Evolutionary conservation across 30 jellyfish, hydroid and myxozoan species (phyloP).

Genomic region (Phacellophora camtschatica): DNA sequence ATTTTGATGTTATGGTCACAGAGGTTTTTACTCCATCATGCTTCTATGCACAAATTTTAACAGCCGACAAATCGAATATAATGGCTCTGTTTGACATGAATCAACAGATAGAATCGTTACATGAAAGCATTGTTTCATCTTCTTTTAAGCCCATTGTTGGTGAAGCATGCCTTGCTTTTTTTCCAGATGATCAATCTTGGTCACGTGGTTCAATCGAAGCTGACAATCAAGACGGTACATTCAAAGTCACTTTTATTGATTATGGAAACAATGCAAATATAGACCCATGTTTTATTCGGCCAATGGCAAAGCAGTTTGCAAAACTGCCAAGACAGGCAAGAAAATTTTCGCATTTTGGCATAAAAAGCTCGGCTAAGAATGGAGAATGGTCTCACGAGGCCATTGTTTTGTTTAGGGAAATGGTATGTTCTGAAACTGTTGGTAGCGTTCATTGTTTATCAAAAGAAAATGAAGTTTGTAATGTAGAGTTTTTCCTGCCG

Average conservation of each 20-base stretch:
- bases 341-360: conserved; percentile 38
- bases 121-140: background rate
- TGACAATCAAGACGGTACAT: conserved; percentile 34
- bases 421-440: background rate
- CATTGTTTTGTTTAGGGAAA: conserved; percentile 28
- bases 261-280: conserved; percentile 69
- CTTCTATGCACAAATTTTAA: conserved; percentile 70
- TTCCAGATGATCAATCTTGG: conserved; percentile 61
- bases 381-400: conserved; percentile 77
- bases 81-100: conserved; percentile 29
- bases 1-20: conserved; percentile 65
- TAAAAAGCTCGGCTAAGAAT: conserved; percentile 26
- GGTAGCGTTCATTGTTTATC: background rate
- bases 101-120: background rate
- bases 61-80: conserved; percentile 47
- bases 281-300: conserved; percentile 54
- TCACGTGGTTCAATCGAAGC: conserved; percentile 70
- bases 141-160: conserved; percentile 48
- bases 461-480: conserved; percentile 14
- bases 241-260: conserved; percentile 49
- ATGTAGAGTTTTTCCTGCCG: conserved; percentile 28
- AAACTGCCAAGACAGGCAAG: conserved; percentile 73
- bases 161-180: conserved; percentile 82
- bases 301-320: conserved; percentile 51
- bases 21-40: conserved; percentile 74